Base-by-base conservation (phyloP, 1,140 invertebrate species). In the Zaprionus tsacasi region DNA sequence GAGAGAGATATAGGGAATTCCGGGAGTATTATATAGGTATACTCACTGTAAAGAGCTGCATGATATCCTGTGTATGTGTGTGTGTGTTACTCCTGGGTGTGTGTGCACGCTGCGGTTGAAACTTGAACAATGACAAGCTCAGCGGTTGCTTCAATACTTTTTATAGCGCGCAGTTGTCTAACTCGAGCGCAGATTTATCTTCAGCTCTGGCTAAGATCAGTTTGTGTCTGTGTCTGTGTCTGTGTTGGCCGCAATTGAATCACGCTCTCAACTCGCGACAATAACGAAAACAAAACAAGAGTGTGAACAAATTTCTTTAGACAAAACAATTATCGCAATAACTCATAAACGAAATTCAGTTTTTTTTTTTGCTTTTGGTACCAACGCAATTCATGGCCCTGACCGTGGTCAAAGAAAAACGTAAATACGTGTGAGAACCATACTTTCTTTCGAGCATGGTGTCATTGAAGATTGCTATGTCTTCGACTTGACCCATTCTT, bases 161-260 rank as follows among this genome's bases (percentile, higher is more conserved):
- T 76, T 76, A 76, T 76, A 76, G 63, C 38, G 13, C 30, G 13
- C 15, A n/a, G 13, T 70, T 48, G n/a, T 60, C 57, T 54, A 68
- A 54, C 63, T 55, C 30, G 25, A 21, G 59, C 61, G 59, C 61
- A 59, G 64, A 72, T 73, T 73, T 61, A 72, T 67, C 61, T 72
- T 72, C 55, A 66, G 65, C 64, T 1, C 64, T 30, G 48, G 56
- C 25, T 30, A 30, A 54, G 54, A 76, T 65, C 54, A n/a, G n/a
- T n/a, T n/a, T n/a, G n/a, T n/a, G n/a, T n/a, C n/a, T n/a, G n/a
- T n/a, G n/a, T n/a, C n/a, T 63, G 10, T 25, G 36, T 43, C 25
- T 35, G 36, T 11, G 68, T 71, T 72, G 63, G 70, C 25, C 7
- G 60, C 55, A 71, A 50, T 66, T 65, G 61, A 71, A 71, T 71